These are phyloP conservation scores for Lordiphosa mommai DNA, from an alignment of 1,140 invertebrate genomes.

Conservation along the genomic window DNA sequence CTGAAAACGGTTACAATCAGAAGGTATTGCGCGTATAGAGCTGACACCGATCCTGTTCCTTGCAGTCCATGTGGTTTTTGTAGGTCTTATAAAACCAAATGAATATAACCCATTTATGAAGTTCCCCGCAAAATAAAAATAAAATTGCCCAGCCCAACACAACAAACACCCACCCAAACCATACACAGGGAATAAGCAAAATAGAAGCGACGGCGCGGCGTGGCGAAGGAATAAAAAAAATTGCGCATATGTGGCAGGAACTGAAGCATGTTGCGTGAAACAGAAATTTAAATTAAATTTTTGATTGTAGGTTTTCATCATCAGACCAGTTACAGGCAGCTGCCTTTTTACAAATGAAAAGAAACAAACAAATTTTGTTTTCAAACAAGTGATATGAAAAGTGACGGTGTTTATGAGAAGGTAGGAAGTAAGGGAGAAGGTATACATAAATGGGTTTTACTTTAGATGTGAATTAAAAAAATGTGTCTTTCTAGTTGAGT, in stretches of 20 bases:
- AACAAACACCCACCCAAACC: too few relatives aligned
- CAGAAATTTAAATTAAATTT: conserved; percentile 72
- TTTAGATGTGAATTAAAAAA: too few relatives aligned
- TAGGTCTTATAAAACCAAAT: not conserved
- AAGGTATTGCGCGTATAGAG: conserved; percentile 12
- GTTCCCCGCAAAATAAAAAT: not conserved
- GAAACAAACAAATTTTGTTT: not conserved
- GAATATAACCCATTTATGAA: conserved; percentile 11
- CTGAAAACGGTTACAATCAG: conserved; percentile 18
- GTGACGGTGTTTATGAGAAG: too few relatives aligned
- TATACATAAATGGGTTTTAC: too few relatives aligned
- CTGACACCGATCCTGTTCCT: conserved; percentile 14
- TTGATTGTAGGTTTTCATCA: conserved; percentile 28
- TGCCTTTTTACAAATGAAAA: conserved; percentile 2
- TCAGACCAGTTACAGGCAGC: not conserved
- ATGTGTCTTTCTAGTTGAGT: too few relatives aligned
- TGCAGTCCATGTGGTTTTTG: not conserved
- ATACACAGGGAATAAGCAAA: conserved; percentile 11
- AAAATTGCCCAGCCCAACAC: conserved; percentile 21
- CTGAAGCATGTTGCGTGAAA: conserved; percentile 38
- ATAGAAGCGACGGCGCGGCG: not conserved
- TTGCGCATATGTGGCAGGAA: conserved; percentile 58
- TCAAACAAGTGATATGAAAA: too few relatives aligned
- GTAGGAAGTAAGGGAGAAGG: too few relatives aligned
- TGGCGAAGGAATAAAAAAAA: conserved; percentile 15